phyloP scores from a whole-genome alignment of 2,888 invertebrate species.

The Escarpia spicata region DNA sequence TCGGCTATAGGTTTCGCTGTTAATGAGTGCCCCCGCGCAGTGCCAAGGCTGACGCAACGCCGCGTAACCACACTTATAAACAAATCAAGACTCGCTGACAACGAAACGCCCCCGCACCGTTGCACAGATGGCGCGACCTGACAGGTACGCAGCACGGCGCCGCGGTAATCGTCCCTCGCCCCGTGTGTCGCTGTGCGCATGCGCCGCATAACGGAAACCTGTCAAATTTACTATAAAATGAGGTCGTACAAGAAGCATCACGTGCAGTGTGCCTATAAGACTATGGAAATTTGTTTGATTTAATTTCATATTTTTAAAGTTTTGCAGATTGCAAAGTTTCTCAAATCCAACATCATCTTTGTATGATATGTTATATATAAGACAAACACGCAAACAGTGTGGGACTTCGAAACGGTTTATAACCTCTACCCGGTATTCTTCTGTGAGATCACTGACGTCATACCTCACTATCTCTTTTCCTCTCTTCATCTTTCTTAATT shows the following conservation, averaged over 20 bases:
- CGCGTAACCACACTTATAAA: neutral
- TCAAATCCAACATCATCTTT: neutral
- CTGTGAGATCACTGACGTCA: too few species aligned
- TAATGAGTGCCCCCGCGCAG: neutral
- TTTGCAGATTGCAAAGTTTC: neutral
- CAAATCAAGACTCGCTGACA: neutral
- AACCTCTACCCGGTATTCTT: too few species aligned
- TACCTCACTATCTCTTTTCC: too few species aligned
- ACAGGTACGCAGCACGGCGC: neutral
- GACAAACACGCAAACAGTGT: neutral
- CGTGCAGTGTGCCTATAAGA: neutral
- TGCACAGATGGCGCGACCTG: neutral
- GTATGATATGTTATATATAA: neutral
- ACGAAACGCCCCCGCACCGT: neutral
- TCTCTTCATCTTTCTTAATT: too few species aligned
- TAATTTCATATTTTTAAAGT: neutral
- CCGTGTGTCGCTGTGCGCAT: neutral
- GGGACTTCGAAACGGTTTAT: too few species aligned
- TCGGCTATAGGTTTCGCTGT: slow-evolving; percentile 3
- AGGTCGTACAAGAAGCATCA: neutral
- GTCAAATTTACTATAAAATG: neutral
- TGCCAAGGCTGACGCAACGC: neutral
- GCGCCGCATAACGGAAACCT: slow-evolving; percentile 7
- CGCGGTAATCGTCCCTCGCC: neutral
- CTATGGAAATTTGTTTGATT: neutral